These are phyloP conservation scores for Diglossa cyanea DNA, from an alignment of 2,797 vertebrate genomes.

Conservation along the genomic window DNA sequence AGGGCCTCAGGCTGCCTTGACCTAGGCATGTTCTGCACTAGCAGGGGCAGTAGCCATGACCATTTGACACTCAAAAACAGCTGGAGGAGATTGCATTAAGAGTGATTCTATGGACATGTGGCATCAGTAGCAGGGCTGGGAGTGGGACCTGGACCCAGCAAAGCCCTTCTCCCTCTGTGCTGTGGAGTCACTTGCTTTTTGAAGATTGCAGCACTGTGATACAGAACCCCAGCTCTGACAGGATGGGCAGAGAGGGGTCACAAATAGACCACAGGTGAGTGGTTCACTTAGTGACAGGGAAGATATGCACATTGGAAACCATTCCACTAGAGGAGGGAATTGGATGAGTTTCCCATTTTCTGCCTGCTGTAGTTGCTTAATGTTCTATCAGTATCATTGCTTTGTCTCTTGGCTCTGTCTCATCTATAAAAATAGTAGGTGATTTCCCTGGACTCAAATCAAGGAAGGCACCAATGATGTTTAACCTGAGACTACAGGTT, in stretches of 20 bases:
- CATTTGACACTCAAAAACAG: neutral
- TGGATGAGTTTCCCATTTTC: neutral
- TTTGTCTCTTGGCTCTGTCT: neutral
- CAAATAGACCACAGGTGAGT: neutral
- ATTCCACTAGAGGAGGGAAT: neutral
- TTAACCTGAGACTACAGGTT: neutral
- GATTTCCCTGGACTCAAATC: neutral
- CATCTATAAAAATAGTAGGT: neutral
- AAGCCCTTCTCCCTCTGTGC: neutral
- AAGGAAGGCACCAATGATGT: neutral
- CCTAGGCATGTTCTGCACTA: accelerated
- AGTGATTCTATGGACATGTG: neutral
- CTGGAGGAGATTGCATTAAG: neutral
- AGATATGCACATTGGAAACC: accelerated
- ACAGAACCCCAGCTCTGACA: neutral
- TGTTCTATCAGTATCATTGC: neutral
- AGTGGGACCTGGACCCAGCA: neutral
- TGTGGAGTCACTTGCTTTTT: neutral
- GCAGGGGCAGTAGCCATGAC: accelerated
- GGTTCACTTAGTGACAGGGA: neutral
- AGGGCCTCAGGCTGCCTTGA: neutral
- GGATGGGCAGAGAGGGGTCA: too few relatives aligned
- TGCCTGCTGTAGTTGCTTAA: neutral
- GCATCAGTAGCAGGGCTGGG: neutral
- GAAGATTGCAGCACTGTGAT: neutral